Base-by-base conservation (phyloP, 92 coral and sea anemone genomes). In the Heliopora coerulea region DNA sequence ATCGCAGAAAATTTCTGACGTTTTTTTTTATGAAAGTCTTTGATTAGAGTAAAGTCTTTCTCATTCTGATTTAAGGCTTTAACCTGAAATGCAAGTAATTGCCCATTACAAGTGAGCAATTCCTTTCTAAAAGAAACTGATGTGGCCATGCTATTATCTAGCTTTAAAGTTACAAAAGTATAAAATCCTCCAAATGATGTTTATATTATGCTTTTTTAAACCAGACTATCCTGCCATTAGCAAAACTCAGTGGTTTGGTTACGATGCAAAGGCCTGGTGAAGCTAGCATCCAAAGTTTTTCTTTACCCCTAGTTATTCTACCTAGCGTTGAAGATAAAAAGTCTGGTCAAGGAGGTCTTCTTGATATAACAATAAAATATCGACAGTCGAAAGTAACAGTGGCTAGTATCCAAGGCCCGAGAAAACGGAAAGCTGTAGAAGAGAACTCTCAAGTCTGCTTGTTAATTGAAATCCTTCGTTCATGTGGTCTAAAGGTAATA, bases 181-280 rank as follows among this genome's bases (percentile, higher is more conserved):
- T n/a, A n/a, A n/a, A n/a, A n/a, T n/a, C n/a, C n/a, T n/a, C n/a
- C n/a, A n/a, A n/a, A n/a, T n/a, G n/a, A n/a, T n/a, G n/a, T n/a
- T n/a, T n/a, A n/a, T n/a, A n/a, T n/a, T n/a, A n/a, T n/a, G n/a
- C n/a, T 12, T 41, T 35, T 44, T 48, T 44, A 21, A 1, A 32
- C 29, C 75, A 95, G 99, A 95, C 88, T 15, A 79, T 78, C 73
- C 86, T 95, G 7, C 96, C 99, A 15, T 86, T 95, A 32, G 91
- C 99, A 10, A 95, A 95, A 75, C 86, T 95, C 21, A 90, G 97
- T 80, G 99, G 97, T 72, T 88, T 95, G 91, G 91, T 95, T 21
- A 95, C 99, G 21, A 95, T 95, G 99, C 93, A 95, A 67, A 90
- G 68, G 74, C 91, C 85, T 20, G 86, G 91, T 44, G 91, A 95